Conservation (phyloP, 2,797 vertebrate species). For the Cyclopterus lumpus region DNA sequence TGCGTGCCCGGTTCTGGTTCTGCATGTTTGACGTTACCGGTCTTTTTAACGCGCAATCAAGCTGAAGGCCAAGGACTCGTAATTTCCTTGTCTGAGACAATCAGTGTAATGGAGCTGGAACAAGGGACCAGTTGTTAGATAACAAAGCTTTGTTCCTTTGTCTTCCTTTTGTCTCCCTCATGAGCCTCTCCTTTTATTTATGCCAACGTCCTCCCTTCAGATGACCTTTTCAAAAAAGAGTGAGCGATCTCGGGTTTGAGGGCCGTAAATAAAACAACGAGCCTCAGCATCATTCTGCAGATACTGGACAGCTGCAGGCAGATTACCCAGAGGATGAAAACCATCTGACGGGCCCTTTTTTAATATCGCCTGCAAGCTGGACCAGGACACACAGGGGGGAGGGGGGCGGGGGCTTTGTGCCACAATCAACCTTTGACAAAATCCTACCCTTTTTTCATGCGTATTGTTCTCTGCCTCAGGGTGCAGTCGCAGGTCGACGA, state of each 20-base stretch:
- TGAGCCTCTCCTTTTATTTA: not conserved
- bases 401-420: not conserved
- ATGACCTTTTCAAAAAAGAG: not conserved
- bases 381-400: not conserved
- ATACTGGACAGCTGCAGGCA: slow-evolving; percentile 10
- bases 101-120: slow-evolving; percentile 21
- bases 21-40: not conserved
- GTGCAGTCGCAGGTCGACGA: slow-evolving; percentile 99
- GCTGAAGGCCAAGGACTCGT: slow-evolving; percentile 19
- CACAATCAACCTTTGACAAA: too few species aligned
- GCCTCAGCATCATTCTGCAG: slow-evolving; percentile 26
- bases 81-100: slow-evolving; percentile 18
- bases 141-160: slow-evolving; percentile 10
- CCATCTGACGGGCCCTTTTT: slow-evolving; percentile 17
- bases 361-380: slow-evolving; percentile 29
- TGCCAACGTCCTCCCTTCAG: not conserved
- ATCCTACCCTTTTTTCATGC: too few species aligned
- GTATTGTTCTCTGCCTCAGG: slow-evolving; percentile 68
- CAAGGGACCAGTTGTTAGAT: slow-evolving; percentile 22
- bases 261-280: slow-evolving; percentile 11
- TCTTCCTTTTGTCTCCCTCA: not conserved
- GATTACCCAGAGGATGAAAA: slow-evolving; percentile 16
- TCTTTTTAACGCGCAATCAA: slow-evolving; percentile 11
- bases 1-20: not conserved
- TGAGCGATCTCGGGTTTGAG: slow-evolving; percentile 13